Conservation (phyloP, 2,113 vertebrate genomes). For the Odocoileus hemionus region DNA sequence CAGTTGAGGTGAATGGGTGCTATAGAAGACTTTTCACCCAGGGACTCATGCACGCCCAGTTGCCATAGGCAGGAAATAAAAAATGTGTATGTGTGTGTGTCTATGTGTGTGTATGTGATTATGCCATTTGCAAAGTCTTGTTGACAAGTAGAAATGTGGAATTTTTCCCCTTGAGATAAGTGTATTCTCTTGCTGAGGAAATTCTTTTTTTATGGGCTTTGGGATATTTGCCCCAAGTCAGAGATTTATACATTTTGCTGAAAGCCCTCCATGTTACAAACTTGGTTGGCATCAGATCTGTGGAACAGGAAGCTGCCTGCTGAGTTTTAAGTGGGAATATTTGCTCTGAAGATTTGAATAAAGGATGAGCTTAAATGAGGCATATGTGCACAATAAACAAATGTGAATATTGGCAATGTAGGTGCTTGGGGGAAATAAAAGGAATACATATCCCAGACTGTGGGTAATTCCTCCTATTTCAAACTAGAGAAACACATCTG, state of each 20-base stretch:
- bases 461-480: conserved; percentile 26
- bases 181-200: conserved; percentile 8
- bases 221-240: conserved; percentile 33
- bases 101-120: background rate
- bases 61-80: background rate
- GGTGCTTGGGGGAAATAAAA: conserved; percentile 12
- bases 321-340: conserved; percentile 48
- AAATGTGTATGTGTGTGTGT: background rate
- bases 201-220: conserved; percentile 11
- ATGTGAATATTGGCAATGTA: conserved; percentile 24
- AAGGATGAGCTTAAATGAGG: conserved; percentile 46
- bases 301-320: background rate
- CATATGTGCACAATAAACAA: conserved; percentile 35
- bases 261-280: conserved; percentile 18
- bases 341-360: conserved; percentile 45
- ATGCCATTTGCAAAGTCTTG: background rate
- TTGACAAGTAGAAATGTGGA: conserved; percentile 17
- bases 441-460: background rate
- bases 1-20: background rate
- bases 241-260: background rate
- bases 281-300: background rate
- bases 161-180: conserved; percentile 21
- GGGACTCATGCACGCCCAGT: background rate
- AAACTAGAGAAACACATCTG: background rate
- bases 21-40: background rate